Evolutionary conservation across 2,888 invertebrate species (phyloP), one percentile per base, ranked within the genome.

Genomic region (Amiota minor): DNA sequence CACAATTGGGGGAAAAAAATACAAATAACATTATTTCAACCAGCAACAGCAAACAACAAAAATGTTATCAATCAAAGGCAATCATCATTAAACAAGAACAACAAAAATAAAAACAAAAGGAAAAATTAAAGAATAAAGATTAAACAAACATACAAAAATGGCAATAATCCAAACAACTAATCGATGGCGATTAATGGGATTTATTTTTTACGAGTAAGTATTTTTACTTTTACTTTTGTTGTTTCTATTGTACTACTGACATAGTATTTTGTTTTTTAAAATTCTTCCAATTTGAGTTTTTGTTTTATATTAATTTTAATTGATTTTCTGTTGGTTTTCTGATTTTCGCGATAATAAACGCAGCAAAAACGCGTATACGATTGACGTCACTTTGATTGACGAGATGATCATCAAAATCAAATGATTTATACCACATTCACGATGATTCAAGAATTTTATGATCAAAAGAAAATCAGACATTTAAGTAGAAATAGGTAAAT

Each of bases 51-150:
- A 46, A 72, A 74, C 50, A 73, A 50, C 72, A 35, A 71, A 78
- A 77, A 72, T 74, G 76, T 80, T 82, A 82, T 83, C 84, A 84
- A 84, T 85, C 80, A 77, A 72, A 61, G 77, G 74, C 80, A 83
- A 85, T 83, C 82, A 81, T 78, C 80, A 81, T 84, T 79, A 85
- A 83, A 81, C 76, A 72, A 61, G 78, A 75, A 35, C 35, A 35
- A 74, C 20, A 23, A 49, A 76, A 70, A 53, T 78, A 75, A 23
- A 20, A 74, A 84, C 81, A 81, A 75, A 70, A 56, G 77, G 73
- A 20, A 20, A 75, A 59, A 35, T 56, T 23, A 23, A 23, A 23
- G 23, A 23, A 23, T 23, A 23, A 23, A 23, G 23, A 23, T 2
- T 2, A 23, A 23, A 45, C 16, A 55, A 45, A 18, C 45, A 53